Evolutionary conservation across 1,140 invertebrate genomes (phyloP).

Genomic region (Drosophila insularis): DNA sequence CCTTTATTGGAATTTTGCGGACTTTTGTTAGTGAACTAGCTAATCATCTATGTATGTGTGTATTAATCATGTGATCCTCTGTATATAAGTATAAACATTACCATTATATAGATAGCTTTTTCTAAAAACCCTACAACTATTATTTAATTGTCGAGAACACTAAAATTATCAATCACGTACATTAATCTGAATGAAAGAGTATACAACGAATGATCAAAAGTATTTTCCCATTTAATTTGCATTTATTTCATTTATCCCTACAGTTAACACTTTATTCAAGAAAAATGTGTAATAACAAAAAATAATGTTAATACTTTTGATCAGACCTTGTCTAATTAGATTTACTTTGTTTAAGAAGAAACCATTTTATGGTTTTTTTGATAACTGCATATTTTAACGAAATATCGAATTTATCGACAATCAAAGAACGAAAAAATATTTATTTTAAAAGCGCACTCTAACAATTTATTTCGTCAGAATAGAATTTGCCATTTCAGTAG

Average conservation of each 20-base stretch:
- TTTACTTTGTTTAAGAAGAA: no score
- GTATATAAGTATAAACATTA: conserved; percentile 19
- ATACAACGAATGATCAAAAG: no score
- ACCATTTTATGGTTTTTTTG: no score
- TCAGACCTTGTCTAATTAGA: no score
- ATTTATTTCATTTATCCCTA: no score
- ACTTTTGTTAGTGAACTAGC: background rate
- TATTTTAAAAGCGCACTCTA: background rate
- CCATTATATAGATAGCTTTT: conserved; percentile 15
- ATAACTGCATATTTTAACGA: background rate
- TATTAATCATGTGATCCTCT: conserved; percentile 12
- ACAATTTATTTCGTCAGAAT: background rate
- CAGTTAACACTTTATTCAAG: no score
- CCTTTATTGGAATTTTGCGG: background rate
- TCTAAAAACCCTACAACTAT: background rate
- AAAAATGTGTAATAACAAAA: no score
- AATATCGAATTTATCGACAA: background rate
- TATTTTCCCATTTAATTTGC: no score
- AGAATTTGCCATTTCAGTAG: background rate
- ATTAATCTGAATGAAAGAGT: background rate
- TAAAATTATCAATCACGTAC: background rate
- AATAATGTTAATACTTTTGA: no score
- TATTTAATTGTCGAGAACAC: background rate
- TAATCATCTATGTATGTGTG: background rate
- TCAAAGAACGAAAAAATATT: background rate